Base-by-base conservation (phyloP, 2,797 vertebrate species). In the Anguilla pacifica region DNA sequence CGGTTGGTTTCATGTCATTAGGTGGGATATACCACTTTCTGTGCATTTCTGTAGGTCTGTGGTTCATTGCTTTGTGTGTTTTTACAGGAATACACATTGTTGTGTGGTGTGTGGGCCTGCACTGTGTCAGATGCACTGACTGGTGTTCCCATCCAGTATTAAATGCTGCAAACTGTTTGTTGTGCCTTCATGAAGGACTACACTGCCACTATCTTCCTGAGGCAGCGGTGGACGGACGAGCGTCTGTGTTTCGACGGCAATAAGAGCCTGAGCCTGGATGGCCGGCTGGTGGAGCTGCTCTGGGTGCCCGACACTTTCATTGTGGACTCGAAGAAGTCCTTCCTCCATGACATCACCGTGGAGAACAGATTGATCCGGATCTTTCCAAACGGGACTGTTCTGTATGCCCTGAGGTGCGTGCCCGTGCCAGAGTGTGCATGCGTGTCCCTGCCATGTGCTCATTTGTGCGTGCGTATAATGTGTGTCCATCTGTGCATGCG, bases 271-370 rank as follows among this genome's bases (percentile, higher is more conserved):
- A 98, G 97, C 90, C 95, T 98, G 28, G 97, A 98, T 25, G 97
- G 97, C 39, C 94, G 97, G 1, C 96, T 98, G 0, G 97, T 98
- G 89, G 97, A 98, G 94, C 96, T 98, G 91, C 97, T 98, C 85
- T 98, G 97, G 97, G 97, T 98, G 6, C 97, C 97, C 0, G 97
- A 98, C 88, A 98, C 97, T 0, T 98, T 98, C 86, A 98, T 98
- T 86, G 98, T 98, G 22, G 97, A 98, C 93, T 98, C 98, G 87
- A 98, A 98, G 92, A 98, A 96, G 92, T 98, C 97, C 89, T 98
- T 98, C 92, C 97, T 98, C 91, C 97, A 98, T 87, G 97, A 98
- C 93, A 97, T 98, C 93, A 98, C 98, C 3, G 97, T 98, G 90
- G 97, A 98, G 92, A 98, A 98, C 94, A 95, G 97, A 89, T 96